Evolutionary conservation across 2,888 invertebrate genomes (phyloP).

Genomic region (Gibbula magus): DNA sequence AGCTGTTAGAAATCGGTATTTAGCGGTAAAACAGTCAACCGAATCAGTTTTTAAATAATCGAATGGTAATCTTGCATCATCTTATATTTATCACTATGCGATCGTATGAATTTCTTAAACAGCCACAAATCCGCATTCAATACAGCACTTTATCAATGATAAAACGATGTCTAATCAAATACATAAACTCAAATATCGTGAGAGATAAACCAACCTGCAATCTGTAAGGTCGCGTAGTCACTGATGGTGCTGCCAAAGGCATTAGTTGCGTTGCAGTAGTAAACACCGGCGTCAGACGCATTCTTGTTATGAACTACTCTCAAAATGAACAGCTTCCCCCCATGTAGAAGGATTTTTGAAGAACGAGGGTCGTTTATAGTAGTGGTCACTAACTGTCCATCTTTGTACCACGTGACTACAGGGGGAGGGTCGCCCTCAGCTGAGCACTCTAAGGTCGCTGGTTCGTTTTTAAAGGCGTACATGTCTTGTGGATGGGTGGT

Average conservation of each 20-base stretch:
- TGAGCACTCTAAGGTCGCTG: neutral
- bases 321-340: neutral
- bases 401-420: conserved; percentile 23
- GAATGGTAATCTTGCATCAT: too few relatives aligned
- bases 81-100: too few relatives aligned
- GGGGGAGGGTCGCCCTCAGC: conserved; percentile 17
- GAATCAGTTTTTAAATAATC: too few relatives aligned
- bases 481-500: neutral
- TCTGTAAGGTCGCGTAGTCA: conserved; percentile 20
- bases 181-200: too few relatives aligned
- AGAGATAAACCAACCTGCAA: neutral
- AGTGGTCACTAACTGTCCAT: neutral
- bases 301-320: neutral
- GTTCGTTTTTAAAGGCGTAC: neutral
- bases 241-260: conserved; percentile 14
- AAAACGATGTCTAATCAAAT: too few relatives aligned
- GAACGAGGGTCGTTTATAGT: neutral
- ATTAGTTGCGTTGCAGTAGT: conserved; percentile 14
- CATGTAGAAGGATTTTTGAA: neutral
- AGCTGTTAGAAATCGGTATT: neutral
- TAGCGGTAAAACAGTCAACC: too few relatives aligned
- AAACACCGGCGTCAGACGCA: neutral
- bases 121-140: too few relatives aligned
- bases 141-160: too few relatives aligned
- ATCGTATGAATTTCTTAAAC: too few relatives aligned